phyloP scores from a whole-genome alignment of 2,888 invertebrate genomes.

The Dynastes maya region DNA sequence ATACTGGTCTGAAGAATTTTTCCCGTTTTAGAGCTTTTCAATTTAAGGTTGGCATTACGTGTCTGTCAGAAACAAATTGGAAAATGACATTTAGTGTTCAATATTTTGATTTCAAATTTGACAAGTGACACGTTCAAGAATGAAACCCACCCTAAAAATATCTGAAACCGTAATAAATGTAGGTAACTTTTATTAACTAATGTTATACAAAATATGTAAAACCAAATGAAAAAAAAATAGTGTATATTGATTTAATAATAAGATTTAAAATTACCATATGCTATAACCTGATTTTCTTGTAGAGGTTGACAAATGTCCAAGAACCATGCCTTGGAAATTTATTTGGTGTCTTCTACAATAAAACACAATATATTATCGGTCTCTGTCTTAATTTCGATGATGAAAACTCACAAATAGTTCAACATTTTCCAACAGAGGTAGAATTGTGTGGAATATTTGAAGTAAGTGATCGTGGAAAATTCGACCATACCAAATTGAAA shows the following conservation, averaged over 20 bases:
- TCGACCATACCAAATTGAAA: slow-evolving; percentile 76
- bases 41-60: too few species aligned
- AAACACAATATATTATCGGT: slow-evolving; percentile 80
- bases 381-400: slow-evolving; percentile 78
- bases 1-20: too few species aligned
- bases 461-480: slow-evolving; percentile 76
- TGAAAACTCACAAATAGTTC: slow-evolving; percentile 74
- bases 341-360: slow-evolving; percentile 83
- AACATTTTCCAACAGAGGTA: slow-evolving; percentile 83
- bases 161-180: slow-evolving; percentile 82
- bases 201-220: slow-evolving; percentile 10
- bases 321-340: slow-evolving; percentile 80
- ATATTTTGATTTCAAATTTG: slow-evolving; percentile 51
- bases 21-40: too few species aligned
- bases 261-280: slow-evolving; percentile 45
- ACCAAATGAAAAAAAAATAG: slow-evolving; percentile 12
- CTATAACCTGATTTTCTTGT: slow-evolving; percentile 60
- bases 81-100: not conserved
- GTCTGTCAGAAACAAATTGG: too few species aligned
- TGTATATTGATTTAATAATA: not conserved
- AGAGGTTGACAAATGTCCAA: slow-evolving; percentile 80
- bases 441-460: slow-evolving; percentile 84
- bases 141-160: slow-evolving; percentile 79
- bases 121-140: slow-evolving; percentile 48
- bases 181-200: slow-evolving; percentile 63